A percentile compares a stretch with the other conserved stretches of the same genome.
Evolutionary conservation across 1,140 invertebrate species (phyloP).

Genomic region (Apis cerana): DNA sequence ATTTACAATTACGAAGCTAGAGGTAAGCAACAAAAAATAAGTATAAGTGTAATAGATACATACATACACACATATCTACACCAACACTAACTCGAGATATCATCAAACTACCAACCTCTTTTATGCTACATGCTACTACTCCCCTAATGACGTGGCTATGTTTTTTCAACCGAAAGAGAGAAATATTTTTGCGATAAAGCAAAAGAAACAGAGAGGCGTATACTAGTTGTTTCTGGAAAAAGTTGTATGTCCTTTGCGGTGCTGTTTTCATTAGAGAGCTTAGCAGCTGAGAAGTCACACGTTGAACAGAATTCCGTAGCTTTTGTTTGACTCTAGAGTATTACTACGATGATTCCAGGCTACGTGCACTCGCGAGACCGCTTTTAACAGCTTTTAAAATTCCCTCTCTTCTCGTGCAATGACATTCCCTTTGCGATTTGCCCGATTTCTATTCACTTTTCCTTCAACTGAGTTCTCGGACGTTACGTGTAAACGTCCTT

Average conservation of each 20-base stretch:
- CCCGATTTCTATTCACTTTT: background rate
- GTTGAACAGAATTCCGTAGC: constrained; percentile 1
- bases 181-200: background rate
- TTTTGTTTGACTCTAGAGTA: constrained; percentile 3
- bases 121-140: background rate
- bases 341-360: background rate
- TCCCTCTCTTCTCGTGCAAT: background rate
- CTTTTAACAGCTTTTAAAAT: background rate
- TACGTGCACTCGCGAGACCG: background rate
- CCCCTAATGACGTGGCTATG: constrained; percentile 18
- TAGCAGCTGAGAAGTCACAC: background rate
- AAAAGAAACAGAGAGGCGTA: background rate
- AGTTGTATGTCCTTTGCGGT: constrained; percentile 1
- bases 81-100: background rate
- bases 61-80: background rate
- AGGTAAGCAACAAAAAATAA: too few species aligned
- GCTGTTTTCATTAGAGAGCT: background rate
- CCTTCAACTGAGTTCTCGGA: background rate
- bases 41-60: background rate
- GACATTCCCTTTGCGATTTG: background rate
- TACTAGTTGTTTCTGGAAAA: constrained; percentile 24
- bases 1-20: background rate
- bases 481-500: background rate
- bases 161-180: background rate
- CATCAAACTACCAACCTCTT: background rate